These are phyloP conservation scores for Silurus aristotelis DNA, from an alignment of 2,797 vertebrate genomes.

Conservation along the genomic window DNA sequence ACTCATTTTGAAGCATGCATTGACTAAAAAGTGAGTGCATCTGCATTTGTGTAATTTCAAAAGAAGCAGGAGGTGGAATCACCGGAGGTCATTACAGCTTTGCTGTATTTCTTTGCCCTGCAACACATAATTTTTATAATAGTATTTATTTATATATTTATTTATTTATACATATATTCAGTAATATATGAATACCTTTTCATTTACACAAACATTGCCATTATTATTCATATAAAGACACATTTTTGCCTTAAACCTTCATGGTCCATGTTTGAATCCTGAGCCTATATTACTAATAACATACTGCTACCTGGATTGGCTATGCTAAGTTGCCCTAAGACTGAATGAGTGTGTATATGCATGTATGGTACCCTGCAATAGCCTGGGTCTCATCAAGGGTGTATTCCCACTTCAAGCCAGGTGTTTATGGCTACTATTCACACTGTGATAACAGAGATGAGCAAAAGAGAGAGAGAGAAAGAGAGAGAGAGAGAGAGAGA, in stretches of 20 bases:
- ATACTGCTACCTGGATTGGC: not conserved
- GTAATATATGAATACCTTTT: not conserved
- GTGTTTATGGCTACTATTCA: not conserved
- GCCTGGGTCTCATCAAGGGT: not conserved
- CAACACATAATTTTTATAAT: not conserved
- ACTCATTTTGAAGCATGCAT: not conserved
- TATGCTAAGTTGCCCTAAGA: not conserved
- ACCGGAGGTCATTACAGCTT: not conserved
- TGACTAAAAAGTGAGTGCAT: conserved; percentile 3
- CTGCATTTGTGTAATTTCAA: conserved; percentile 7
- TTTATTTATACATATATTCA: too few species aligned
- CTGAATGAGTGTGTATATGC: not conserved
- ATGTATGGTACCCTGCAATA: not conserved
- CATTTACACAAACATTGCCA: too few species aligned
- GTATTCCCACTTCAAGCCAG: not conserved
- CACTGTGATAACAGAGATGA: not conserved
- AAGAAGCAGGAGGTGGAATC: not conserved
- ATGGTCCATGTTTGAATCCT: not conserved
- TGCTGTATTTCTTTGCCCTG: not conserved
- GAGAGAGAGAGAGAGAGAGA: not conserved
- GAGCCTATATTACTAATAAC: not conserved
- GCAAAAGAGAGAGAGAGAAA: not conserved
- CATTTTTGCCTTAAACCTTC: not conserved
- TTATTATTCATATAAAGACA: too few species aligned
- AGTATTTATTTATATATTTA: not conserved